phyloP scores from a whole-genome alignment of 2,113 vertebrate genomes.

The Rissa tridactyla region DNA sequence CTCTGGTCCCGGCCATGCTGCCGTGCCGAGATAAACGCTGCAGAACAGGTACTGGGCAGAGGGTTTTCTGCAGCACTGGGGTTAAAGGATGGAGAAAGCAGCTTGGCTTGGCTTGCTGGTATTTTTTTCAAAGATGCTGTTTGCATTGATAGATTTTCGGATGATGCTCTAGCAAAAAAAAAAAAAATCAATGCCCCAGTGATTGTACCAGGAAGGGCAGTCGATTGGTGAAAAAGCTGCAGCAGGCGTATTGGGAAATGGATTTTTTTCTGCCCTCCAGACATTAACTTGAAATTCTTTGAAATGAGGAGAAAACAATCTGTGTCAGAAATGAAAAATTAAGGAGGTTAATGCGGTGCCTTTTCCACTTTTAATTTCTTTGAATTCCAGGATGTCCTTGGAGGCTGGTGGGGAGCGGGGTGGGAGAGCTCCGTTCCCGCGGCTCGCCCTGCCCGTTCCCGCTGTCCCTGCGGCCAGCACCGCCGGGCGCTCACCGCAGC shows the following conservation, averaged over 20 bases:
- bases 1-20: not conserved
- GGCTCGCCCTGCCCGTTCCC: not conserved
- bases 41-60: not conserved
- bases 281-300: conserved; percentile 87
- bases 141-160: conserved; percentile 88
- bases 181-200: conserved; percentile 82
- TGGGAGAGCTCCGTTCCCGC: fast-evolving
- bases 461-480: not conserved
- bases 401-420: not conserved
- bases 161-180: conserved; percentile 80
- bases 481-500: fast-evolving
- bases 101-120: not conserved
- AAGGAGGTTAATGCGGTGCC: conserved; percentile 74
- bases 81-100: conserved; percentile 32
- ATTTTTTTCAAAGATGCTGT: conserved; percentile 70
- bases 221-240: conserved; percentile 84
- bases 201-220: conserved; percentile 87
- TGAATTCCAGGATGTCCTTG: conserved; percentile 64
- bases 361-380: conserved; percentile 68
- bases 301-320: conserved; percentile 81
- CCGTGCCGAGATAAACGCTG: fast-evolving
- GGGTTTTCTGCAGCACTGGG: not conserved
- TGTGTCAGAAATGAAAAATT: conserved; percentile 82
- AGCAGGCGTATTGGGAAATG: conserved; percentile 88
- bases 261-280: conserved; percentile 88